Percentiles rank a stretch among this genome's conserved stretches.
These are phyloP conservation scores for Hyposoter didymator DNA, from an alignment of 2,888 invertebrate genomes.

Conservation along the genomic window DNA sequence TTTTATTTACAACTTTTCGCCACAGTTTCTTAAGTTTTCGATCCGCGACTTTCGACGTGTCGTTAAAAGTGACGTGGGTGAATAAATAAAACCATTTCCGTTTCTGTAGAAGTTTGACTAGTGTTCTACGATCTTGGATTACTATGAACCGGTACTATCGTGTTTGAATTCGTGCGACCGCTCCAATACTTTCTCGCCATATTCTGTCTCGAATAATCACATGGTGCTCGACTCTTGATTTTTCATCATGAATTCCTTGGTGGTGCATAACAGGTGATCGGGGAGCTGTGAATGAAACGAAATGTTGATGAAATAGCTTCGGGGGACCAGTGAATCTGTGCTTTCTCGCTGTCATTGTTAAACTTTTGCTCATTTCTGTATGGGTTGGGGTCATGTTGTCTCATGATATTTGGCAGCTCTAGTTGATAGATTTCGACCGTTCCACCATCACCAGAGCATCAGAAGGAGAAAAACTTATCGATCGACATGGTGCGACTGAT, in stretches of 20 bases:
- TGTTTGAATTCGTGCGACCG: neutral
- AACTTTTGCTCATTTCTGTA: neutral
- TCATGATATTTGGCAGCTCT: constrained; percentile 10
- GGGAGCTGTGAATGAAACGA: neutral
- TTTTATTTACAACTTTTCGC: neutral
- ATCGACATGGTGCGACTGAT: constrained; percentile 14
- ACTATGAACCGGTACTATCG: neutral
- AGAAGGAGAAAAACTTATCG: neutral
- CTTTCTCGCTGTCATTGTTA: neutral
- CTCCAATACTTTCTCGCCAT: neutral
- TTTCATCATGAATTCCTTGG: constrained; percentile 14
- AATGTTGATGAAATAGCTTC: constrained; percentile 13
- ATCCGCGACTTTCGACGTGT: neutral
- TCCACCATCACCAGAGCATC: neutral
- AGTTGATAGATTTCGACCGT: constrained; percentile 8
- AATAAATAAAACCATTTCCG: neutral
- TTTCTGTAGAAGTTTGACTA: neutral
- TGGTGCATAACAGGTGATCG: constrained; percentile 3
- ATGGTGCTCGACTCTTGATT: constrained; percentile 35
- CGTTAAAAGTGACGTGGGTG: neutral
- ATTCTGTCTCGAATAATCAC: neutral
- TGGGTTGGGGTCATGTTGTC: neutral
- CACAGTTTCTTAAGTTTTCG: neutral
- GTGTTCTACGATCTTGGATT: neutral
- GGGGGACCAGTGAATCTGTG: neutral